A percentile compares a stretch with the other conserved stretches of the same genome.
These are phyloP conservation scores for Picus viridis DNA, from an alignment of 2,797 vertebrate genomes.

Conservation along the genomic window DNA sequence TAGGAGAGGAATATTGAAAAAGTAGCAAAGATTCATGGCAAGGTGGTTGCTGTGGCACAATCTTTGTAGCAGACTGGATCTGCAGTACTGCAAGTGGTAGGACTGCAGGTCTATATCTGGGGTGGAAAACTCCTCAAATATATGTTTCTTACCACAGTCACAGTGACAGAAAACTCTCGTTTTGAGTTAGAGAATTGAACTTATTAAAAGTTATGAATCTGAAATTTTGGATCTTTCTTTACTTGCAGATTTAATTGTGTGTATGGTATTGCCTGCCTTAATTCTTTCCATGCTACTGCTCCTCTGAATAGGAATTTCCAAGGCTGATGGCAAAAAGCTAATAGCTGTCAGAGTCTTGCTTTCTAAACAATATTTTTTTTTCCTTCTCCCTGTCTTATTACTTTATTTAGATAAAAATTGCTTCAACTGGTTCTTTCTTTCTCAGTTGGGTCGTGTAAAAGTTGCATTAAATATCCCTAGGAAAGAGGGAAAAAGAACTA, in stretches of 20 bases:
- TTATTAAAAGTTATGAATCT: background rate
- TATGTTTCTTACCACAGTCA: background rate
- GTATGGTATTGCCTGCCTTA: background rate
- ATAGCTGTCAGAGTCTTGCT: background rate
- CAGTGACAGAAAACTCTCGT: background rate
- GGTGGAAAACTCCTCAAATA: background rate
- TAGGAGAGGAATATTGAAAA: no score
- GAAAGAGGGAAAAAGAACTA: background rate
- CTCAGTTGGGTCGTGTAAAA: background rate
- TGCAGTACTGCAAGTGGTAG: background rate
- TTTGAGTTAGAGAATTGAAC: background rate
- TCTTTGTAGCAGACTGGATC: background rate
- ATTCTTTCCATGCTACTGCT: background rate
- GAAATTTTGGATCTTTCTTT: background rate
- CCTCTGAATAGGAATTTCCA: background rate
- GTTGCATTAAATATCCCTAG: background rate
- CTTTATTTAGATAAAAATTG: background rate
- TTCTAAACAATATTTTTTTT: background rate
- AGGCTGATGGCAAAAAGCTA: background rate
- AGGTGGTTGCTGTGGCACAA: no score
- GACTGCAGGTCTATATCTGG: background rate
- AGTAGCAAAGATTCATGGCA: no score
- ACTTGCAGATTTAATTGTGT: background rate
- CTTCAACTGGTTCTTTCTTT: background rate
- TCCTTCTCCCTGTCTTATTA: rapidly evolving